These are phyloP conservation scores for Atherinomorus stipes DNA, from an alignment of 2,113 vertebrate genomes.

Conservation along the genomic window DNA sequence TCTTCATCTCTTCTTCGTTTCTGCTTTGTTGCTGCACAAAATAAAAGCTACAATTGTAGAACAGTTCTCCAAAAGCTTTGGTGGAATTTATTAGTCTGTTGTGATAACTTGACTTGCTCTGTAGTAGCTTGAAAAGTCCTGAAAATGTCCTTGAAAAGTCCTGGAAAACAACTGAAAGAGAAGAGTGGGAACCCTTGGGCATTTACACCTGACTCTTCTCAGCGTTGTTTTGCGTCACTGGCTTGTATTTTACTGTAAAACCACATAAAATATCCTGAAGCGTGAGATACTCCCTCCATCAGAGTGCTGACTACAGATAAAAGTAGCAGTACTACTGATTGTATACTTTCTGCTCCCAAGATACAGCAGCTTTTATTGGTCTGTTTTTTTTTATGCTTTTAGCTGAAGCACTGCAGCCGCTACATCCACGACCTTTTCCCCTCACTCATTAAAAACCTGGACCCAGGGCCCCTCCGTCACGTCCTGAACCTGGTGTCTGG, in stretches of 20 bases:
- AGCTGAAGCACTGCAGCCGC: constrained; percentile 99
- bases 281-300: too few species aligned
- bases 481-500: constrained; percentile 97
- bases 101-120: too few species aligned
- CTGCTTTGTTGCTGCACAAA: too few species aligned
- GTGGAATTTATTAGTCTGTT: too few species aligned
- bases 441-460: constrained; percentile 98
- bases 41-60: too few species aligned
- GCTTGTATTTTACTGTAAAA: neutral
- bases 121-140: too few species aligned
- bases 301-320: neutral
- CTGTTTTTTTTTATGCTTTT: neutral
- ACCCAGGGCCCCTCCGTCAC: constrained; percentile 96
- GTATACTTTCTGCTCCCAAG: neutral
- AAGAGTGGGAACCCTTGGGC: too few species aligned
- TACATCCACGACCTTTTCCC: constrained; percentile 99
- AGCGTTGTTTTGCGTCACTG: neutral
- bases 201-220: neutral
- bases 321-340: too few species aligned
- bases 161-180: too few species aligned
- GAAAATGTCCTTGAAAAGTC: too few species aligned
- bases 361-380: neutral
- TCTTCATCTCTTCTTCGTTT: too few species aligned
- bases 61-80: too few species aligned
- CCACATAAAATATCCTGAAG: neutral